Conservation (phyloP, 2,888 invertebrate genomes). For the Cheilosia variabilis region DNA sequence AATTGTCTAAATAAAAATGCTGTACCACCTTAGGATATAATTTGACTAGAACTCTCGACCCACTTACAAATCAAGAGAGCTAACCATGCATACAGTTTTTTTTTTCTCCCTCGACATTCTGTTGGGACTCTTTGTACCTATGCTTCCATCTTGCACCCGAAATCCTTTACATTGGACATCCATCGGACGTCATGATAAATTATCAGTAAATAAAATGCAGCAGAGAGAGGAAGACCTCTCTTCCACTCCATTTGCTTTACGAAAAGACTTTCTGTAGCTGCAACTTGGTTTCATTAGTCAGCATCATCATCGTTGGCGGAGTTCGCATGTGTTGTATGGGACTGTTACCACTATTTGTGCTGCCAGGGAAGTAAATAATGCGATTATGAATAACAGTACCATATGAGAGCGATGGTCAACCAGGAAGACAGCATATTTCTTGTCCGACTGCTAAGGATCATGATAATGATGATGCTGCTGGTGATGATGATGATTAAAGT, state of each 20-base stretch:
- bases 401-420: constrained; percentile 39
- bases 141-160: constrained; percentile 1
- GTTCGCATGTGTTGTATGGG: constrained; percentile 53
- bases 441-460: constrained; percentile 26
- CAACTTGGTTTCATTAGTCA: constrained; percentile 71
- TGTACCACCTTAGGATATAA: too few relatives aligned
- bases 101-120: constrained; percentile 43
- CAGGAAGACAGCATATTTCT: constrained; percentile 58
- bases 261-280: constrained; percentile 47
- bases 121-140: constrained; percentile 33
- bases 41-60: too few relatives aligned
- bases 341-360: constrained; percentile 52
- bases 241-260: background rate
- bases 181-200: constrained; percentile 66
- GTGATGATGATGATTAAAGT: constrained; percentile 53
- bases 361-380: constrained; percentile 39
- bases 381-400: constrained; percentile 71
- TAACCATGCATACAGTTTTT: background rate
- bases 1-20: too few relatives aligned
- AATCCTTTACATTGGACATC: constrained; percentile 45
- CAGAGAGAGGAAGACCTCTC: background rate
- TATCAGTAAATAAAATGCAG: constrained; percentile 31
- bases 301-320: constrained; percentile 57
- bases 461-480: constrained; percentile 33
- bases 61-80: too few relatives aligned